These are phyloP conservation scores for Boleophthalmus pectinirostris DNA, from an alignment of 2,113 vertebrate genomes.

Conservation along the genomic window DNA sequence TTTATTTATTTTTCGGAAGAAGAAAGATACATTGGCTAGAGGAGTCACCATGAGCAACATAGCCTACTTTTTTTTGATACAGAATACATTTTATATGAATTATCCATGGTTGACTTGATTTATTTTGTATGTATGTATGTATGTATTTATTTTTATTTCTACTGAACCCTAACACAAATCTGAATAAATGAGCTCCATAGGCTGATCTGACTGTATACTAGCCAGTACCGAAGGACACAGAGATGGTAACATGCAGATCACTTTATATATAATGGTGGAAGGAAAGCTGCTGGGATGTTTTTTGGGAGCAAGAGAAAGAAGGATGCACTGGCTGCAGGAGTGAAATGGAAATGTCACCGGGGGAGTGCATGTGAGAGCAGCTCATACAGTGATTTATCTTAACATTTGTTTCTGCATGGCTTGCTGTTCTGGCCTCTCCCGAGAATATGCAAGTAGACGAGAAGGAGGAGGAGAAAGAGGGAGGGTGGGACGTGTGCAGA, in stretches of 20 bases:
- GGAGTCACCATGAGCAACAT: not conserved
- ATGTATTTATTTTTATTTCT: not conserved
- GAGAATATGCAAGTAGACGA: conserved; percentile 56
- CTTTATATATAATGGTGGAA: conserved; percentile 46
- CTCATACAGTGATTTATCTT: conserved; percentile 63
- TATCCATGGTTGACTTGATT: not conserved
- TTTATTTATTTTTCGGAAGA: not conserved
- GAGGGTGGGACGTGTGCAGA: conserved; percentile 58
- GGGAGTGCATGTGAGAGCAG: conserved; percentile 58
- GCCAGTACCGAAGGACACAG: conserved; percentile 19
- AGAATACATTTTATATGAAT: not conserved
- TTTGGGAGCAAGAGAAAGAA: conserved; percentile 26
- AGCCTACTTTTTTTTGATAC: not conserved
- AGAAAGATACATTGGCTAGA: not conserved
- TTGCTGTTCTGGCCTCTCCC: conserved; percentile 61
- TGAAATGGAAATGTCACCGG: conserved; percentile 66
- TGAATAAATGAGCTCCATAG: not conserved
- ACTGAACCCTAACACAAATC: not conserved
- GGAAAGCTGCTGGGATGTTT: conserved; percentile 16
- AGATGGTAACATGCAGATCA: conserved; percentile 25
- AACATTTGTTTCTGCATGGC: conserved; percentile 66
- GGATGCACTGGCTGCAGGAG: conserved; percentile 44
- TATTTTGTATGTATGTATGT: not conserved
- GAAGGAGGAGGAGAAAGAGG: conserved; percentile 59
- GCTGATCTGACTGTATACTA: not conserved